Base-by-base conservation (phyloP, 2,797 vertebrate species). In the Odontamblyopus lacepedii region DNA sequence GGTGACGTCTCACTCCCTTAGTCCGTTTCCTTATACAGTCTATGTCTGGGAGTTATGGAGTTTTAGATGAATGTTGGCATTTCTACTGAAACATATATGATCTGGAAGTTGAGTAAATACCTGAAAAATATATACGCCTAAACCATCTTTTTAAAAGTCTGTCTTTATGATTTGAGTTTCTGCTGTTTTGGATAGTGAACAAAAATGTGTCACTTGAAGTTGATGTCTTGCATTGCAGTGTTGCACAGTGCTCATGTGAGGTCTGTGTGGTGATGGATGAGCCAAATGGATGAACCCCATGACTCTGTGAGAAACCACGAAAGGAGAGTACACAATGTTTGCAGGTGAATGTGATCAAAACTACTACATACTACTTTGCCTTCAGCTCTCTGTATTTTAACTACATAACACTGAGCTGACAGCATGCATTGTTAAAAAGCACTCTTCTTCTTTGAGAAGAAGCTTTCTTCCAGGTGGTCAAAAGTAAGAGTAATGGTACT, bases 221-320 rank as follows among this genome's bases (percentile, higher is more conserved):
- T 55, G 50, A 67, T 55, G 41, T 50, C 11, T 55, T 32, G 26
- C 29, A 7, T 29, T 67, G 26, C 64, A 26, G 50, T 68, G 67
- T 55, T 68, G 67, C 51, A 57, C 23, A 68, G 32, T 69, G 53
- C 59, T 35, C 30, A 23, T 57, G 56, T 69, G 63, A 65, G 26
- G 63, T 50, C 63, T 65, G 41, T 48, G 12, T 67, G 66, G 23
- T 65, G 63, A 65, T 65, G 48, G 63, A 65, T 50, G 63, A 50
- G n/a, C 23, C 41, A 65, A 67, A n/a, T 30, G 64, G 18, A 67
- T 55, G 51, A 67, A 67, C 66, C 50, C 66, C 19, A 1, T 65
- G 63, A 65, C 63, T 65, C 26, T 2, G 48, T 50, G 41, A 50
- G 38, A 65, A 50, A 48, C 13, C 6, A 3, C 29, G 12, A 50